Evolutionary conservation across 2,797 vertebrate species (phyloP).

Genomic region (Rhodeus uyekii): DNA sequence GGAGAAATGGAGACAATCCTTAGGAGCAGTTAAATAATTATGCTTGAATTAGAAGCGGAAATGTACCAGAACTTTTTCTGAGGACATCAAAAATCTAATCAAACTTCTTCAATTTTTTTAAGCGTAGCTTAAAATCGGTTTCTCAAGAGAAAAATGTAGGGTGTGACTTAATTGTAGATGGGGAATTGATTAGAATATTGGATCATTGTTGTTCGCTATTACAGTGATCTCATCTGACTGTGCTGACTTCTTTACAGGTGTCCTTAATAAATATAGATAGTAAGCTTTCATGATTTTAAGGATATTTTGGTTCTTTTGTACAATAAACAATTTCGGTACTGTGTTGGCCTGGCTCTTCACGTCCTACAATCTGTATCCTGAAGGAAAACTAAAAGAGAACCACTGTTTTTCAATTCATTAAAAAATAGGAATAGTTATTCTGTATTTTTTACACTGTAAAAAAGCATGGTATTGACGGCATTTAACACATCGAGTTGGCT

Average conservation of each 20-base stretch:
- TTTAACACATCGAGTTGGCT: neutral
- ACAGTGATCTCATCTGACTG: neutral
- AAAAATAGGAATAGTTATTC: neutral
- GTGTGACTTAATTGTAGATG: neutral
- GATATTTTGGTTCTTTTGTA: neutral
- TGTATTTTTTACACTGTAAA: too few species aligned
- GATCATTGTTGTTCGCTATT: neutral
- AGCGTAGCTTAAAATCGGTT: neutral
- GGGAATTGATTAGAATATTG: neutral
- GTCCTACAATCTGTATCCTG: neutral
- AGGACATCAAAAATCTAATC: neutral
- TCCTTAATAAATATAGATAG: neutral
- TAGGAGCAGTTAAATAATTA: neutral
- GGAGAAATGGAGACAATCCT: neutral
- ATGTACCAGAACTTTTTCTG: neutral
- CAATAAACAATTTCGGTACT: neutral
- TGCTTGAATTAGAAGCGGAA: neutral
- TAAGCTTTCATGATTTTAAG: neutral
- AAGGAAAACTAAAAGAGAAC: neutral
- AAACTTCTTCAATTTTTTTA: neutral
- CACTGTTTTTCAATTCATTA: neutral
- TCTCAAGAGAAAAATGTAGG: neutral
- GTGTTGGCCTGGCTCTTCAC: neutral
- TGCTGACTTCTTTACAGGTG: neutral
- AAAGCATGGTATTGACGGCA: neutral